A percentile compares a stretch with the other conserved stretches of the same genome.
Conservation (phyloP, 2,113 vertebrate species). For the Callaeas wilsoni region DNA sequence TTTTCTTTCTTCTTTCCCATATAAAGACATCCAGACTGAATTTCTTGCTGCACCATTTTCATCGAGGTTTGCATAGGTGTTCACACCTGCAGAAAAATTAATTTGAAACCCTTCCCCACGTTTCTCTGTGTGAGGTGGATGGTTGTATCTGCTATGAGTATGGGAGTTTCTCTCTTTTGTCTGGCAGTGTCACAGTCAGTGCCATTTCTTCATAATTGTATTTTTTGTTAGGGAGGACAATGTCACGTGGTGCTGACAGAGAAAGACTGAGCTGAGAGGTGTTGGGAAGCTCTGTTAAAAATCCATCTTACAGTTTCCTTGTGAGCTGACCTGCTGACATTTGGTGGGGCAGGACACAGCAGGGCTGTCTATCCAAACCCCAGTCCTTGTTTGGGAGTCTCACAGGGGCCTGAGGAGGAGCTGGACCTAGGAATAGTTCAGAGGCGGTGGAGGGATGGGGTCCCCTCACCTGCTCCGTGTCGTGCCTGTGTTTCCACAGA, state of each 20-base stretch:
- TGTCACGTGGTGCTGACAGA: rapidly evolving
- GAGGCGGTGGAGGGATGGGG: neutral
- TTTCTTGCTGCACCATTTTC: neutral
- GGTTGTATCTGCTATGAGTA: rapidly evolving
- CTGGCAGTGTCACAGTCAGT: neutral
- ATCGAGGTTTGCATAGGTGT: neutral
- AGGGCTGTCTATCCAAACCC: neutral
- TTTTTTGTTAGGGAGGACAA: neutral
- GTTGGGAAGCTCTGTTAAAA: neutral
- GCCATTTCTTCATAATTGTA: neutral
- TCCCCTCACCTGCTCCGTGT: neutral
- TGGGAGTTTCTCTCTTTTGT: neutral
- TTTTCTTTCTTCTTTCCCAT: neutral
- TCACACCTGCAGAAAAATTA: neutral
- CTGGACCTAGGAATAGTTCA: neutral
- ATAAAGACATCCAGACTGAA: neutral
- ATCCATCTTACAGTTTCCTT: neutral
- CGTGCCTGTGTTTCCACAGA: neutral
- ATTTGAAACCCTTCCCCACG: neutral
- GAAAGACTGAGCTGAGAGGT: neutral
- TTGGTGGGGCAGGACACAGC: neutral
- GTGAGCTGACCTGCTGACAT: neutral
- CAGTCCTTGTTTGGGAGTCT: neutral
- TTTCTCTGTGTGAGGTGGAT: neutral
- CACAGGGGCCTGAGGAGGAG: neutral